Conservation (phyloP, 2,113 vertebrate genomes). For the Chinchilla lanigera region DNA sequence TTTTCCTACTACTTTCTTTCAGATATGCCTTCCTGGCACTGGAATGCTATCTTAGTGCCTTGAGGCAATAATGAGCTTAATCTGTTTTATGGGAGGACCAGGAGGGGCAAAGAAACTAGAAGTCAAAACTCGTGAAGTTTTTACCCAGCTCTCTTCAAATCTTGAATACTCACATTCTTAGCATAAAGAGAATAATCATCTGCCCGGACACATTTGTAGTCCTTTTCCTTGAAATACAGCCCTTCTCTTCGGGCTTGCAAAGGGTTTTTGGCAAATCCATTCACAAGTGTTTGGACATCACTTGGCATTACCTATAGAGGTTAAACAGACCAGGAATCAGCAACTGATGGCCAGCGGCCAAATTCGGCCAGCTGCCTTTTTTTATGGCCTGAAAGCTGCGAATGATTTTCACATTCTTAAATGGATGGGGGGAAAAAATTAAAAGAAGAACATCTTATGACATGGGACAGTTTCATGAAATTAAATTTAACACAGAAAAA, state of each 20-base stretch:
- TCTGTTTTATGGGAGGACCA: not conserved
- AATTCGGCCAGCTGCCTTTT: not conserved
- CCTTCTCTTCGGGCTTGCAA: constrained; percentile 82
- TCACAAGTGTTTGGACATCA: constrained; percentile 79
- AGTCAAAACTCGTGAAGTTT: constrained; percentile 43
- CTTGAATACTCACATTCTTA: constrained; percentile 82
- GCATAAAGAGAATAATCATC: constrained; percentile 87
- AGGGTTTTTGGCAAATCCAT: constrained; percentile 84
- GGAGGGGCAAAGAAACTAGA: not conserved
- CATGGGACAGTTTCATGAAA: constrained; percentile 6
- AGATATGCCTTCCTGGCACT: not conserved
- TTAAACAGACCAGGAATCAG: not conserved
- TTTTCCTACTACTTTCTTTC: not conserved
- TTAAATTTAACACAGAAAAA: not conserved
- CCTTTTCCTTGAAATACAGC: constrained; percentile 83
- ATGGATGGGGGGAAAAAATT: not conserved
- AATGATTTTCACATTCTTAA: constrained; percentile 48
- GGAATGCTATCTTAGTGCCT: not conserved
- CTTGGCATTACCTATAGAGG: constrained; percentile 80
- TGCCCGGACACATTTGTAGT: constrained; percentile 85
- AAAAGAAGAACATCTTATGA: not conserved
- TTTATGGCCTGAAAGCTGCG: not conserved
- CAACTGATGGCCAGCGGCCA: not conserved
- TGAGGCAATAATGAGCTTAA: not conserved
- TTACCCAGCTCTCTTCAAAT: constrained; percentile 34